Percentiles rank a stretch among this genome's conserved stretches.
phyloP scores from a whole-genome alignment of 2,888 invertebrate species.

The Stenolophus ochropezus region DNA sequence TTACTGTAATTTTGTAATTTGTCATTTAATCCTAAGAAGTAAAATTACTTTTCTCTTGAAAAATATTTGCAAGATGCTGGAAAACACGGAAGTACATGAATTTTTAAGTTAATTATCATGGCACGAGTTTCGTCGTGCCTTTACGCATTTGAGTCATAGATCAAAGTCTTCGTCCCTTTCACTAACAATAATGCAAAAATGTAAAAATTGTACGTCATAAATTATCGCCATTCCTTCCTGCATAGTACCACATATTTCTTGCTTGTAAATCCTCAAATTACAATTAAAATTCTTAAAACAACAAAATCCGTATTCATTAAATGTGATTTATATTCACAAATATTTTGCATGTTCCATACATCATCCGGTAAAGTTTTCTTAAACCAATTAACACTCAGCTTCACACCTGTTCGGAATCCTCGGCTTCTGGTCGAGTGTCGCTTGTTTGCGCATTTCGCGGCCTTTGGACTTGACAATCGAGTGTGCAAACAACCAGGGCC shows the following conservation, averaged over 20 bases:
- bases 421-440: conserved; percentile 26
- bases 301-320: conserved; percentile 30
- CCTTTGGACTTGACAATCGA: conserved; percentile 2
- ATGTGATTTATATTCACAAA: conserved; percentile 43
- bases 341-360: conserved; percentile 49
- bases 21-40: no score
- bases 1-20: no score
- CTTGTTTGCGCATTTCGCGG: conserved; percentile 39
- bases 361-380: conserved; percentile 51
- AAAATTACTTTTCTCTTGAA: no score
- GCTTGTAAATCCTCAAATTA: not conserved
- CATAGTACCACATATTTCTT: not conserved
- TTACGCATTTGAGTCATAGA: no score
- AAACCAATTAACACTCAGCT: conserved; percentile 56
- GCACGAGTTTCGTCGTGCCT: no score
- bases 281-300: conserved; percentile 38
- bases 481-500: conserved; percentile 27
- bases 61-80: no score
- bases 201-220: no score
- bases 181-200: no score
- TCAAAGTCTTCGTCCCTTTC: no score
- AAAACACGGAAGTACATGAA: no score
- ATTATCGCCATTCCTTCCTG: not conserved
- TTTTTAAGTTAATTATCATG: no score
- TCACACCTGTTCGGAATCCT: conserved; percentile 54